phyloP scores from a whole-genome alignment of 1,140 invertebrate species.

The Coenobita brevimanus region DNA sequence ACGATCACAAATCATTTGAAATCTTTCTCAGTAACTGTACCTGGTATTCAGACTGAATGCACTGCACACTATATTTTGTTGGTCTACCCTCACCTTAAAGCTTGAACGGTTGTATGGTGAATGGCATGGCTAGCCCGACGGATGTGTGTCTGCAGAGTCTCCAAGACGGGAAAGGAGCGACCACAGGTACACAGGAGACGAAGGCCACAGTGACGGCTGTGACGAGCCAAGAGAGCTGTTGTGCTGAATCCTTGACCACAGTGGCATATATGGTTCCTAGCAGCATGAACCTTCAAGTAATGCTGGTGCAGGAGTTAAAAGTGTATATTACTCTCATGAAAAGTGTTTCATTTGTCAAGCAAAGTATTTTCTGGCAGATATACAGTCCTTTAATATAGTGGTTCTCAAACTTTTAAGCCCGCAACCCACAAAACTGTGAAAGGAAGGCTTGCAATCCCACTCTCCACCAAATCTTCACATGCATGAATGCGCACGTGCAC shows the following conservation, averaged over 20 bases:
- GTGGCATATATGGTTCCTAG: slow-evolving; percentile 28
- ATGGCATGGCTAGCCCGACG: slow-evolving; percentile 37
- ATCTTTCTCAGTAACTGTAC: no score
- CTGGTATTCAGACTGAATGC: no score
- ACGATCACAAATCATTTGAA: no score
- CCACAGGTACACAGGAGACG: slow-evolving; percentile 34
- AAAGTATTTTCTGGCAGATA: no score
- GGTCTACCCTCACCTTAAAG: slow-evolving; percentile 47
- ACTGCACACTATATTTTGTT: no score
- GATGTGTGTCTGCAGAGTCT: slow-evolving; percentile 55
- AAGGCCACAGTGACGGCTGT: slow-evolving; percentile 38
- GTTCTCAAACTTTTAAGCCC: no score
- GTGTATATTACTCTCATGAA: not conserved
- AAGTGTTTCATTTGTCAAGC: not conserved
- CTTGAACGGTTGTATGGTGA: slow-evolving; percentile 40
- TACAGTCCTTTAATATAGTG: no score
- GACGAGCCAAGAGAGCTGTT: slow-evolving; percentile 29
- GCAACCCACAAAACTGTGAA: no score
- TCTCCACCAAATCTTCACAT: no score
- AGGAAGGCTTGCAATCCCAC: no score
- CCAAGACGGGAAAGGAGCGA: slow-evolving; percentile 14
- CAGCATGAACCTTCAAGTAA: slow-evolving; percentile 51
- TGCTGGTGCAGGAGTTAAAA: slow-evolving; percentile 22
- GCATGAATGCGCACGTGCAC: no score
- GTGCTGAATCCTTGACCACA: slow-evolving; percentile 57